A percentile compares a stretch with the other conserved stretches of the same genome.
Conservation (phyloP, 2,797 vertebrate species). For the Chelmon rostratus region DNA sequence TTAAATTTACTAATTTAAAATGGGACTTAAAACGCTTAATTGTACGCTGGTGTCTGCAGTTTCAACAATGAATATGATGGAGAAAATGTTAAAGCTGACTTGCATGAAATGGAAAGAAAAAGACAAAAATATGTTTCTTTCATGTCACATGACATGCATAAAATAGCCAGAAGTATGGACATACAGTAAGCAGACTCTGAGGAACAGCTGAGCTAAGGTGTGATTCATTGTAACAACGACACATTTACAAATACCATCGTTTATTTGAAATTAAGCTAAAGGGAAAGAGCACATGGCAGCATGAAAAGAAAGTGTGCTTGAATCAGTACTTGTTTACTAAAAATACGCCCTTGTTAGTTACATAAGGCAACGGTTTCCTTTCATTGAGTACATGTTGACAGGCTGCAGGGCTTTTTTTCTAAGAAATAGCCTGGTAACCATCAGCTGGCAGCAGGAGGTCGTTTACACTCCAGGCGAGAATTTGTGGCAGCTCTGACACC, state of each 20-base stretch:
- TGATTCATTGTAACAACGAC: not conserved
- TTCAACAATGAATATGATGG: not conserved
- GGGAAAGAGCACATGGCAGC: rapidly evolving
- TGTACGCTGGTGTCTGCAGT: not conserved
- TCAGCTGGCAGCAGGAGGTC: conserved; percentile 26
- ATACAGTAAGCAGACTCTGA: not conserved
- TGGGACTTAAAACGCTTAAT: not conserved
- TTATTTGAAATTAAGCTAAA: not conserved
- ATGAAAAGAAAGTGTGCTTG: not conserved
- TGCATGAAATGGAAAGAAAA: not conserved
- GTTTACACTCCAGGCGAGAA: conserved; percentile 15
- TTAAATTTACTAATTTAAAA: too few relatives aligned
- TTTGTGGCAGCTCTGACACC: conserved; percentile 12
- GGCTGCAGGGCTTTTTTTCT: conserved; percentile 20
- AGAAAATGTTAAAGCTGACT: not conserved
- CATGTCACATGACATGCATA: not conserved
- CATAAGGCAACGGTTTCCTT: conserved; percentile 32
- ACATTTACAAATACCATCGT: not conserved
- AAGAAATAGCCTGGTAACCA: conserved; percentile 19
- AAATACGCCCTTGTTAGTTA: conserved; percentile 7
- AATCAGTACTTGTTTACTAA: not conserved
- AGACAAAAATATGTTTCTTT: not conserved
- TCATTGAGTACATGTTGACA: conserved; percentile 34
- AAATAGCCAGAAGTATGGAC: not conserved
- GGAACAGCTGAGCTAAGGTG: not conserved